Evolutionary conservation across 2,113 vertebrate species (phyloP).

Genomic region (Malaclemys terrapin): DNA sequence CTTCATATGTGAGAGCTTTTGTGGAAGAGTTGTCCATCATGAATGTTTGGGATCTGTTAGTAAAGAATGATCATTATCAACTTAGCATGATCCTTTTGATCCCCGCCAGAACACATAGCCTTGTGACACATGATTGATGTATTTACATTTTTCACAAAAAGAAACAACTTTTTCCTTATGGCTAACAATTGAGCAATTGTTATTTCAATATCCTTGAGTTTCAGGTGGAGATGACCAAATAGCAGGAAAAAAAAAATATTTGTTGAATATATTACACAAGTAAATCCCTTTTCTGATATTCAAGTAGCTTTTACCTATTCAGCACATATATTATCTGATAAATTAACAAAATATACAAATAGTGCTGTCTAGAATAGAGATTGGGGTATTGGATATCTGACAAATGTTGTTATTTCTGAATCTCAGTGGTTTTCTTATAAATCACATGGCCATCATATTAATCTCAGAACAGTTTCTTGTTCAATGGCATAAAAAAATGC

Average conservation of each 20-base stretch:
- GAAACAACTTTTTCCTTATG: neutral
- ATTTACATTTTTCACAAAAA: neutral
- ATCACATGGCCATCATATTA: neutral
- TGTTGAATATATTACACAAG: neutral
- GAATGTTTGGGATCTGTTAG: neutral
- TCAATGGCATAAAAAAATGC: accelerated
- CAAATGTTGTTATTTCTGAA: neutral
- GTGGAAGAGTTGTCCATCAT: neutral
- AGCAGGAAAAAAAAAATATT: neutral
- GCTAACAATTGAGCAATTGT: neutral
- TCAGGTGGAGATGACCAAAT: neutral
- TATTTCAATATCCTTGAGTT: neutral
- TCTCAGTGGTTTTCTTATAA: neutral
- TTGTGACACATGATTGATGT: neutral
- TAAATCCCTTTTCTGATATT: neutral
- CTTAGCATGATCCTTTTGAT: neutral
- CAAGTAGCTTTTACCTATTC: neutral
- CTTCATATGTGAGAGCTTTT: neutral
- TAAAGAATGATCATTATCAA: neutral
- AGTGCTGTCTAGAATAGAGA: neutral
- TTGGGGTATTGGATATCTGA: neutral
- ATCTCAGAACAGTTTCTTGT: neutral
- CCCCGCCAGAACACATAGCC: neutral
- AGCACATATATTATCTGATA: neutral
- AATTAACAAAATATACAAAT: neutral